Evolutionary conservation across 2,797 vertebrate species (phyloP), one percentile per base, ranked within the genome.

Genomic region (Eleutherodactylus coqui): DNA sequence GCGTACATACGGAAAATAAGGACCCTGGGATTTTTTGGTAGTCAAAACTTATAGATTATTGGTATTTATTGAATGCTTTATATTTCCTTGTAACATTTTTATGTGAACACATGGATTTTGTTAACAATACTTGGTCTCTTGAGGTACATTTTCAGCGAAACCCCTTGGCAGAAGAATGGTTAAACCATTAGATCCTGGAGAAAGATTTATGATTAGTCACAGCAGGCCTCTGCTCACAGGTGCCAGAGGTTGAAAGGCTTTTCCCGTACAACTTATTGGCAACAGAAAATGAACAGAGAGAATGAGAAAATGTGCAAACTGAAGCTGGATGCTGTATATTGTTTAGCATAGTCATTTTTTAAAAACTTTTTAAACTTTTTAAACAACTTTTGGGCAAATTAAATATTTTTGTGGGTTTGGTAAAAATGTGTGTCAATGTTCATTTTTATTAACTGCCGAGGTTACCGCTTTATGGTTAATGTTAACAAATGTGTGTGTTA

Each of bases 161-260:
- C 29, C 9, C 60, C 60, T 64, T 64, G 29, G 60, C 60, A 64
- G 60, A 64, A 64, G 60, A 64, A 34, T 64, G 60, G 60, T 64
- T 32, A 64, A 64, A 64, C 60, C 60, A 64, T 64, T 64, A 64
- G 60, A 64, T 64, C 60, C 27, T 32, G 60, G 14, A 34, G 60
- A 64, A 64, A 64, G 60, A 64, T 64, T 64, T 64, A 64, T 64
- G 60, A 32, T 32, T 64, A 64, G 60, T 64, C 60, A 64, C 60
- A 64, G 60, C 60, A 64, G 60, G 60, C 29, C 60, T 16, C 5
- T 32, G 29, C 60, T 64, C 29, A 17, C 29, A 64, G 60, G 60
- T 64, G 60, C 60, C 60, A 64, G 60, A 64, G 60, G 60, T 64
- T 64, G 60, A 64, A 64, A 64, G 60, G 60, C 60, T 64, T 64